Evolutionary conservation across 2,797 vertebrate genomes (phyloP).

Genomic region (Chaetophractus vellerosus): DNA sequence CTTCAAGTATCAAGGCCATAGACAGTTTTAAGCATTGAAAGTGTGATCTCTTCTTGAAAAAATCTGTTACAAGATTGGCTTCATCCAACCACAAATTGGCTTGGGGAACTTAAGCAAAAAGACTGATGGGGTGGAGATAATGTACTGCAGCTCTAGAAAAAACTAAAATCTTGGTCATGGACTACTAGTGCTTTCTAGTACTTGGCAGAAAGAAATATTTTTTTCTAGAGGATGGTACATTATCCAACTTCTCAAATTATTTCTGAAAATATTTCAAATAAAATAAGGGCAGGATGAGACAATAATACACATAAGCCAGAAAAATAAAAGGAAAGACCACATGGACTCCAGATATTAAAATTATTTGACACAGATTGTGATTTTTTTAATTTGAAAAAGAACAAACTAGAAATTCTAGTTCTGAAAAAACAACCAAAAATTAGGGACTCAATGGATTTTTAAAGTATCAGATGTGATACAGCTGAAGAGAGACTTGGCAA

Average conservation of each 20-base stretch:
- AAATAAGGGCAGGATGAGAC: not conserved
- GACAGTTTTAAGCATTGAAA: slow-evolving; percentile 25
- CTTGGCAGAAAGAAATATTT: not conserved
- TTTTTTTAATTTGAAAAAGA: slow-evolving; percentile 25
- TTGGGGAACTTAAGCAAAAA: not conserved
- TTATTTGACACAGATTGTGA: not conserved
- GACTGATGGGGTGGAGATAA: not conserved
- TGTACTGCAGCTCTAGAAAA: not conserved
- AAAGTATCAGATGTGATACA: not conserved
- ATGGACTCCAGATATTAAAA: not conserved
- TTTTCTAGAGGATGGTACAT: not conserved
- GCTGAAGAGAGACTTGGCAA: slow-evolving; percentile 27
- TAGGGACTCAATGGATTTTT: not conserved
- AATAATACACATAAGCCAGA: not conserved
- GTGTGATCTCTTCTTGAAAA: not conserved
- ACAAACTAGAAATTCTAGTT: slow-evolving; percentile 13
- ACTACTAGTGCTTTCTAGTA: not conserved
- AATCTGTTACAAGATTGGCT: not conserved
- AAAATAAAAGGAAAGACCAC: slow-evolving; percentile 25
- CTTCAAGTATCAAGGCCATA: not conserved
- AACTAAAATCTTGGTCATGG: not conserved
- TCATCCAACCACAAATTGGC: not conserved
- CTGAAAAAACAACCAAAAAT: not conserved
- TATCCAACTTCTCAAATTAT: not conserved
- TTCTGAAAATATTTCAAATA: slow-evolving; percentile 13